These are phyloP conservation scores for Agonum fuliginosum DNA, from an alignment of 2,888 invertebrate species.

Conservation along the genomic window DNA sequence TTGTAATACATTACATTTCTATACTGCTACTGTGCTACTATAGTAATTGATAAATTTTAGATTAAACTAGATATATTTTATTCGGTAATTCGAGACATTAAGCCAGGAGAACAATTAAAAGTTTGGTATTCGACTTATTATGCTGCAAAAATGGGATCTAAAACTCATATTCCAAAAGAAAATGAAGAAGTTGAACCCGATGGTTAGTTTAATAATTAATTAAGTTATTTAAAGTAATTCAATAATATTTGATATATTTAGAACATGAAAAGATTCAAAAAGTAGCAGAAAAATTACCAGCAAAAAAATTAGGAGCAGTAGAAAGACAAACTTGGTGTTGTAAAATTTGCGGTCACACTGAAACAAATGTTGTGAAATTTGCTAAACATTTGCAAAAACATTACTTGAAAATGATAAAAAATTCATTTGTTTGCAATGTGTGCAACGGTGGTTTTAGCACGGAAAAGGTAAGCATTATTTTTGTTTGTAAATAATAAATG, in stretches of 20 bases:
- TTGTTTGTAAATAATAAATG: neutral
- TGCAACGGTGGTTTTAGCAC: slow-evolving; percentile 67
- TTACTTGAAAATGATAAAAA: slow-evolving; percentile 66
- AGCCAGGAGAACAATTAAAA: slow-evolving; percentile 73
- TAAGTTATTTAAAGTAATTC: neutral
- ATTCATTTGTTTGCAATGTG: slow-evolving; percentile 69
- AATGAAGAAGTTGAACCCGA: neutral
- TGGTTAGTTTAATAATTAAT: neutral
- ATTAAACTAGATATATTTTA: slow-evolving; percentile 72
- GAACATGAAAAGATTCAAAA: slow-evolving; percentile 64
- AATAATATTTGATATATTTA: slow-evolving; percentile 56
- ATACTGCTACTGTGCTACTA: neutral
- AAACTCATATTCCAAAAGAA: slow-evolving; percentile 20
- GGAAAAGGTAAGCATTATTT: slow-evolving; percentile 18
- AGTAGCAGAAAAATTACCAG: slow-evolving; percentile 66
- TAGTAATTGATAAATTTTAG: slow-evolving; percentile 62
- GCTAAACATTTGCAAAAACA: slow-evolving; percentile 72
- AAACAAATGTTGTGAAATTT: slow-evolving; percentile 70
- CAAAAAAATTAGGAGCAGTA: slow-evolving; percentile 66
- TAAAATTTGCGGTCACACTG: slow-evolving; percentile 71
- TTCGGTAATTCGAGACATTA: slow-evolving; percentile 72
- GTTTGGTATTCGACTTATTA: slow-evolving; percentile 79
- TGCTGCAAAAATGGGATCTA: slow-evolving; percentile 73
- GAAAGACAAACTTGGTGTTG: slow-evolving; percentile 71
- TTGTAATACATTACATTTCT: slow-evolving; percentile 54